These are phyloP conservation scores for Lithodes maja DNA, from an alignment of 2,888 invertebrate species.

Conservation along the genomic window DNA sequence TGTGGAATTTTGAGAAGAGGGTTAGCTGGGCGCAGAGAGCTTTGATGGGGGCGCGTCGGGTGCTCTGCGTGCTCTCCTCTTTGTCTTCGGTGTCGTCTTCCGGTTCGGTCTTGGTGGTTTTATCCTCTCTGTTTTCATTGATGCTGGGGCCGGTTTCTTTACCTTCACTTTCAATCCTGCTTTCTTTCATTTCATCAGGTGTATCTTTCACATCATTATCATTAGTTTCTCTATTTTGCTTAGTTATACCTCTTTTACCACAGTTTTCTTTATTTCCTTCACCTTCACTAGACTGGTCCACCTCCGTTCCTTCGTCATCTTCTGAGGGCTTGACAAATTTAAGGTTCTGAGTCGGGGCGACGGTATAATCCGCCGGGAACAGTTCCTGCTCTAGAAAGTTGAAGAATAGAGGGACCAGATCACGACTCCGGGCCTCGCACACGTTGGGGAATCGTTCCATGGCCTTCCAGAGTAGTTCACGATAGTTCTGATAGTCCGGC, in stretches of 20 bases:
- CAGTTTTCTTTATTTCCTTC: background rate
- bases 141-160: background rate
- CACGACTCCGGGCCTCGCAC: constrained; percentile 87
- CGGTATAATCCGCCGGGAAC: constrained; percentile 57
- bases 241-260: too few relatives aligned
- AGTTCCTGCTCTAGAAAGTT: constrained; percentile 83
- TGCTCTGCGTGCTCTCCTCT: background rate
- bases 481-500: constrained; percentile 59
- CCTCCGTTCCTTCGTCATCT: background rate
- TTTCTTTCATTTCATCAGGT: background rate
- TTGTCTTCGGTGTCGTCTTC: background rate
- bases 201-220: background rate
- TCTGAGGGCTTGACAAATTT: background rate
- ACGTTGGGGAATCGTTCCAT: constrained; percentile 77
- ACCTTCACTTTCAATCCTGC: background rate
- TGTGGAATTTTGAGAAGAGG: constrained; percentile 61
- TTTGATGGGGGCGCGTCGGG: constrained; percentile 48
- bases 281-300: background rate
- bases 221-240: background rate
- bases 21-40: constrained; percentile 67
- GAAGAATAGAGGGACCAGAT: constrained; percentile 86
- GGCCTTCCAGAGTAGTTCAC: constrained; percentile 65
- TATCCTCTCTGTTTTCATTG: background rate
- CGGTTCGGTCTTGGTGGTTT: background rate
- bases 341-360: constrained; percentile 67